Percentiles rank a stretch among this genome's conserved stretches.
phyloP scores from a whole-genome alignment of 2,113 vertebrate species.

The Microcebus ravelobensis region DNA sequence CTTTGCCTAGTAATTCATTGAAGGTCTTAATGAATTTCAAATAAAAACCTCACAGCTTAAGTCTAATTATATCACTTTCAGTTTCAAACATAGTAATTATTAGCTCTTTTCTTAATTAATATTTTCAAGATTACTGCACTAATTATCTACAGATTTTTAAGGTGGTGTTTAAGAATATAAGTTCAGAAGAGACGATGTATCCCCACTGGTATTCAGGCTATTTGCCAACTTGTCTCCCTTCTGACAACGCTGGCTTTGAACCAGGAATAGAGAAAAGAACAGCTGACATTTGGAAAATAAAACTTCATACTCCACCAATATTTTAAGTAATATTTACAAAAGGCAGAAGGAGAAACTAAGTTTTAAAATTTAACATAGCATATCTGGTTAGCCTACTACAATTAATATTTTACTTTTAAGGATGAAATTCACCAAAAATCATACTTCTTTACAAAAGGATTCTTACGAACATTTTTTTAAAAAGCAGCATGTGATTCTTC shows the following conservation, averaged over 20 bases:
- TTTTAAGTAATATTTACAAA: conserved; percentile 47
- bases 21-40: conserved; percentile 81
- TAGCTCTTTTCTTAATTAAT: conserved; percentile 84
- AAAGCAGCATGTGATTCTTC: neutral
- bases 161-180: conserved; percentile 80
- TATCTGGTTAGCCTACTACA: neutral
- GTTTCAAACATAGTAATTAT: conserved; percentile 80
- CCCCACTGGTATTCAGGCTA: conserved; percentile 77
- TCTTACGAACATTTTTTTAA: neutral
- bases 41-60: conserved; percentile 81
- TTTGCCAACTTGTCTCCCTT: conserved; percentile 80
- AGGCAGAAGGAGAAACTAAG: neutral
- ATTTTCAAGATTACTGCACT: conserved; percentile 82
- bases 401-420: neutral
- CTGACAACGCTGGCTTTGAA: conserved; percentile 76
- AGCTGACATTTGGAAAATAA: conserved; percentile 59
- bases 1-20: conserved; percentile 70
- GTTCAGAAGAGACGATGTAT: conserved; percentile 76
- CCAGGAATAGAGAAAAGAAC: conserved; percentile 48
- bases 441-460: neutral
- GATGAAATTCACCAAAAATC: conserved; percentile 20
- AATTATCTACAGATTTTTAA: conserved; percentile 83
- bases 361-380: neutral
- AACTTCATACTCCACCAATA: conserved; percentile 30
- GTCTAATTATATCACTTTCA: conserved; percentile 82